Evolutionary conservation across 1,140 invertebrate genomes (phyloP).

Genomic region (Pseudachorutes palmiensis): DNA sequence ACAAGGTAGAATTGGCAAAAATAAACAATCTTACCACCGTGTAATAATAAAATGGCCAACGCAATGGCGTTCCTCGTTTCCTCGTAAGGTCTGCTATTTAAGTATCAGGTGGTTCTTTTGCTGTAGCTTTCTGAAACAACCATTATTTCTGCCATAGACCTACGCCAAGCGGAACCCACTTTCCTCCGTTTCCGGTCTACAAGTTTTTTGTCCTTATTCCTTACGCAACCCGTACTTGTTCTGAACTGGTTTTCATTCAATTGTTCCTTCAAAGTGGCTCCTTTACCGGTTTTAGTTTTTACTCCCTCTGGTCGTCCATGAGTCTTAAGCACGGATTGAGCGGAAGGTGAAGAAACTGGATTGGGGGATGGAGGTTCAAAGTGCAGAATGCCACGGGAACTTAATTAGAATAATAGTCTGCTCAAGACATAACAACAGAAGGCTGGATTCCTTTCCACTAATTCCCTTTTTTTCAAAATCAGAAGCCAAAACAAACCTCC

Average conservation of each 20-base stretch:
- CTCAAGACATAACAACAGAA: no score
- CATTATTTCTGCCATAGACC: background rate
- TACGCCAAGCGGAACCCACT: background rate
- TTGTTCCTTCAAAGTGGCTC: background rate
- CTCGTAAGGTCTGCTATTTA: no score
- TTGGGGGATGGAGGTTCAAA: no score
- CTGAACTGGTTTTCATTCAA: background rate
- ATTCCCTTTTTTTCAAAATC: no score
- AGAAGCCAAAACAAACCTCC: no score
- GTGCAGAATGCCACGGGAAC: background rate
- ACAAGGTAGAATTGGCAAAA: no score
- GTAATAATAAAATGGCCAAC: no score
- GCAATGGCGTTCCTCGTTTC: no score
- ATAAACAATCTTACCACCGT: no score
- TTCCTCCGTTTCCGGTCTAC: background rate
- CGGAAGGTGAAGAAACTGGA: background rate
- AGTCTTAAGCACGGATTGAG: background rate
- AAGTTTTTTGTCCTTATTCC: background rate
- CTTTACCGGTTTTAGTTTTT: no score
- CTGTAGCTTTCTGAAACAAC: background rate
- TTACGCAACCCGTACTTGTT: background rate
- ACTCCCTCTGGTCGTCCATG: no score
- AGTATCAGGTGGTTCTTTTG: background rate
- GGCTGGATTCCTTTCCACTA: no score
- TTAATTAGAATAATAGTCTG: slow-evolving; percentile 3